A percentile compares a stretch with the other conserved stretches of the same genome.
These are phyloP conservation scores for Himalopsyche tibetana DNA, from an alignment of 2,888 invertebrate genomes.

Conservation along the genomic window DNA sequence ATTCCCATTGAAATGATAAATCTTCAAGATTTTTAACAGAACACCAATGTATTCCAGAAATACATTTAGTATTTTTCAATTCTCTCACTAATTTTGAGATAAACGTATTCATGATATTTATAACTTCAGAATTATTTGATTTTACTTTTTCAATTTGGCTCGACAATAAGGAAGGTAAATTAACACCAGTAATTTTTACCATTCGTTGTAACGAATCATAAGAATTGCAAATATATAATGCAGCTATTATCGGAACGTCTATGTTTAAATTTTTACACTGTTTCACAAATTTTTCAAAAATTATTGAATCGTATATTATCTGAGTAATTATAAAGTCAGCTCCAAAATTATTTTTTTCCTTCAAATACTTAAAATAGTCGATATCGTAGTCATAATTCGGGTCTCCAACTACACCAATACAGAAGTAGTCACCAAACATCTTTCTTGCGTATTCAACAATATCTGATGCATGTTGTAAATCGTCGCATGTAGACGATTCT, in stretches of 20 bases:
- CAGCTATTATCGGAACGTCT: not conserved
- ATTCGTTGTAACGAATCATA: slow-evolving; percentile 12
- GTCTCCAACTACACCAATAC: slow-evolving; percentile 18
- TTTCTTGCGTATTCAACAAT: not conserved
- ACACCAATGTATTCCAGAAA: slow-evolving; percentile 15
- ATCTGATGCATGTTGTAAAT: not conserved
- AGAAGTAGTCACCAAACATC: slow-evolving; percentile 27
- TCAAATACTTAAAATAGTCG: not conserved
- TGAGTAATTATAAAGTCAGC: slow-evolving; percentile 9
- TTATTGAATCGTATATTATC: not conserved
- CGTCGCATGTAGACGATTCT: not conserved
- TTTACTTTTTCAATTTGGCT: not conserved
- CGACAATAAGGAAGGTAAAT: not conserved
- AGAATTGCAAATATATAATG: slow-evolving; percentile 17
- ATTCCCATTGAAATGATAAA: too few species aligned
- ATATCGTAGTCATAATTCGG: not conserved
- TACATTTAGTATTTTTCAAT: not conserved
- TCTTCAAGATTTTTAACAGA: not conserved
- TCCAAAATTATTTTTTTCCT: not conserved
- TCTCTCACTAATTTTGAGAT: not conserved
- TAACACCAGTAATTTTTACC: slow-evolving; percentile 4
- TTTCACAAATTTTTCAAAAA: not conserved
- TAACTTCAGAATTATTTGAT: not conserved
- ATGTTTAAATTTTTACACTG: not conserved
- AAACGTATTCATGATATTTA: not conserved